Evolutionary conservation across 2,797 vertebrate genomes (phyloP).

Genomic region (Menidia menidia): DNA sequence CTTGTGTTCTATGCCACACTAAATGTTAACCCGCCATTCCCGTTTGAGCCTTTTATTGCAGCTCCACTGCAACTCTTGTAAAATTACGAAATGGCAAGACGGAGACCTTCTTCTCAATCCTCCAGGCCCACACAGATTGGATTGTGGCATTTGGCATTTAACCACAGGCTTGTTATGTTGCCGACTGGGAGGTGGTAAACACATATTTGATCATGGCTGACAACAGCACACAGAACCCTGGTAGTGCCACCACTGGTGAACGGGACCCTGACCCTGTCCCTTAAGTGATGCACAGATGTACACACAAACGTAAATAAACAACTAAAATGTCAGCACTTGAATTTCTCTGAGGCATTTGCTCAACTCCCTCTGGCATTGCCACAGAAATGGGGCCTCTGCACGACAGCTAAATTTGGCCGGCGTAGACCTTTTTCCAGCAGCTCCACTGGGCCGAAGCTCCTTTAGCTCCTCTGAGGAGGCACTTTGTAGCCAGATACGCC

Average conservation of each 20-base stretch:
- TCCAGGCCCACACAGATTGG: conserved; percentile 51
- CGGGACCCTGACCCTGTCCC: conserved; percentile 62
- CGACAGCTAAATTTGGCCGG: conserved; percentile 74
- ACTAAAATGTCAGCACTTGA: conserved; percentile 80
- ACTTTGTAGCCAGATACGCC: conserved; percentile 69
- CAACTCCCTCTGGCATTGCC: conserved; percentile 68
- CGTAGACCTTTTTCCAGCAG: conserved; percentile 16
- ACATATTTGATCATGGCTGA: conserved; percentile 56
- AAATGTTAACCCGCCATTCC: conserved; percentile 5
- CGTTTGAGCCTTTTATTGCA: conserved; percentile 14
- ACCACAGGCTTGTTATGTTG: conserved; percentile 27
- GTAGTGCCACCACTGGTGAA: conserved; percentile 32
- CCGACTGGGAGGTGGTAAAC: conserved; percentile 43
- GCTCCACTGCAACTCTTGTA: conserved; percentile 6
- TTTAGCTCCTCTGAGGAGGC: conserved; percentile 73
- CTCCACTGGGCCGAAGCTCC: conserved; percentile 72
- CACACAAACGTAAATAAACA: conserved; percentile 77
- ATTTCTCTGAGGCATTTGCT: conserved; percentile 66
- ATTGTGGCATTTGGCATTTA: conserved; percentile 31
- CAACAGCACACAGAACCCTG: conserved; percentile 28
- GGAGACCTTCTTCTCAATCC: conserved; percentile 12
- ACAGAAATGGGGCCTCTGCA: conserved; percentile 56
- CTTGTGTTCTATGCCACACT: not conserved
- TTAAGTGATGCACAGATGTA: conserved; percentile 61
- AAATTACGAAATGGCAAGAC: conserved; percentile 44